Conservation (phyloP, 2,888 invertebrate species). For the Brachyopa scutellaris region DNA sequence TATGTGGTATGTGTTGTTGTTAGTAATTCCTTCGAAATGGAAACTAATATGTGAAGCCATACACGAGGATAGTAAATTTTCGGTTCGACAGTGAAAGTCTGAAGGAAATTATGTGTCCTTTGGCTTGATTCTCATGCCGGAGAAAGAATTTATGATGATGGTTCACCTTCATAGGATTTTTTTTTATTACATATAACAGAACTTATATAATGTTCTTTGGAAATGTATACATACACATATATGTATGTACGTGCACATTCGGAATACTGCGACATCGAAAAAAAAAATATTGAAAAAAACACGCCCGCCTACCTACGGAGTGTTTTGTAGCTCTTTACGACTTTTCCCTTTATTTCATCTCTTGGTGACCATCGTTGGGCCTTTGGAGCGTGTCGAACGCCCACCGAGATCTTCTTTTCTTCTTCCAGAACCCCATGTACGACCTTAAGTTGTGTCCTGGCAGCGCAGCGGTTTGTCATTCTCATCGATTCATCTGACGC, state of each 20-base stretch:
- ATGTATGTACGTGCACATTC: no score
- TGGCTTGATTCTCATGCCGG: conserved; percentile 41
- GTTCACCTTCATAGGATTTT: conserved; percentile 13
- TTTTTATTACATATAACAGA: neutral
- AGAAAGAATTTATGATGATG: conserved; percentile 47
- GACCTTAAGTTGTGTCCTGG: no score
- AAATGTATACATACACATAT: no score
- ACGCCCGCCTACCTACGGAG: no score
- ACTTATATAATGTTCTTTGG: conserved; percentile 12
- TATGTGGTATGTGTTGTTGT: neutral
- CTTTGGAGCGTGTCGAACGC: conserved; percentile 45
- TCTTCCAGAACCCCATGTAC: no score
- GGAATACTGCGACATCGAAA: neutral
- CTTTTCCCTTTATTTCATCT: conserved; percentile 45
- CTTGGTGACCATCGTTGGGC: conserved; percentile 17
- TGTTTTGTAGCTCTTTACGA: neutral
- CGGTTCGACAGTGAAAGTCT: conserved; percentile 35
- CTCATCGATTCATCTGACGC: no score
- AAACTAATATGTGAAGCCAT: conserved; percentile 57
- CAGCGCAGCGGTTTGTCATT: no score
- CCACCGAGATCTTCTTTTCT: neutral
- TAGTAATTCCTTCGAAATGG: conserved; percentile 34
- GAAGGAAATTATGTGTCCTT: conserved; percentile 3
- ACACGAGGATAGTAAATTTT: conserved; percentile 49
- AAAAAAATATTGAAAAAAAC: no score